Percentiles rank a stretch among this genome's conserved stretches.
phyloP scores from a whole-genome alignment of 2,113 vertebrate genomes.

The Paramisgurnus dabryanus region DNA sequence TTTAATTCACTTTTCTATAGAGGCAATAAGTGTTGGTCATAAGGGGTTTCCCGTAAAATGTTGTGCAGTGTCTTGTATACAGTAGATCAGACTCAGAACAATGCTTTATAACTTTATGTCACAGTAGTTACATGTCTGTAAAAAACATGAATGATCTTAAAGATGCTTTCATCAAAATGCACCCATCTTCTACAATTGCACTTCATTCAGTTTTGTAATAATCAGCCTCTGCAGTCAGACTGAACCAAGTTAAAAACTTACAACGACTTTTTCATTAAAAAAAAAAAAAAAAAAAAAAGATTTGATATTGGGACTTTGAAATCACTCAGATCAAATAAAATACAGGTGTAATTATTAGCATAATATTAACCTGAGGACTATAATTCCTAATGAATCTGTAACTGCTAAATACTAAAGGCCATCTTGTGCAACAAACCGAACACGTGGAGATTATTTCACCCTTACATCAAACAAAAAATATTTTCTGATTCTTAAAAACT shows the following conservation, averaged over 20 bases:
- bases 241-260: neutral
- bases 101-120: neutral
- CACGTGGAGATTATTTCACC: too few species aligned
- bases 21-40: neutral
- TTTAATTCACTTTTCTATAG: neutral
- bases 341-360: too few species aligned
- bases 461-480: too few species aligned
- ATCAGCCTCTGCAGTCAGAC: conserved; percentile 28
- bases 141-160: neutral
- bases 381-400: too few species aligned
- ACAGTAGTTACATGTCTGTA: neutral
- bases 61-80: neutral
- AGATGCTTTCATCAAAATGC: neutral
- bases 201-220: conserved; percentile 29
- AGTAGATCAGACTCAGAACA: neutral
- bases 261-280: too few species aligned
- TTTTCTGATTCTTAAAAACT: neutral
- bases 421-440: too few species aligned
- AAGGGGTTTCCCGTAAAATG: neutral
- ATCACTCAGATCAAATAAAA: neutral
- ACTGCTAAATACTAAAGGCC: too few species aligned
- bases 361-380: too few species aligned
- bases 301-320: too few species aligned
- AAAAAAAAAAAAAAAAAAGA: too few species aligned
- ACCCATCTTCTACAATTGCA: conserved; percentile 43